A percentile compares a stretch with the other conserved stretches of the same genome.
Evolutionary conservation across 1,140 invertebrate genomes (phyloP).

Genomic region (Cherax quadricarinatus): DNA sequence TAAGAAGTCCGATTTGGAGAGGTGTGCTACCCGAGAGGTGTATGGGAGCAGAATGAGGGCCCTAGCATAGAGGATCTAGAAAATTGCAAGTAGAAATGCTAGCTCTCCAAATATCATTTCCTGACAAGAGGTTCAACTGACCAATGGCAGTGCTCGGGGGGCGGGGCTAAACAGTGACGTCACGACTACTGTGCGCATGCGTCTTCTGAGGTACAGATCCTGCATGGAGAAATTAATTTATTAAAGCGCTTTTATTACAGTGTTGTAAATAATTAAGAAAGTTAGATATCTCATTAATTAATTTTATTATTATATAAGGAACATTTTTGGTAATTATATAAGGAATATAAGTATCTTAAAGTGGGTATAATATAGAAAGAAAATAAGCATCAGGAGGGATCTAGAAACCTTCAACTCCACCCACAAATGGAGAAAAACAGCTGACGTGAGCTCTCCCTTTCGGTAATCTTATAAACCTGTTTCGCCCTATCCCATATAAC

Average conservation of each 20-base stretch:
- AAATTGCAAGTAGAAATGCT: slow-evolving; percentile 71
- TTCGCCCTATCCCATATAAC: neutral
- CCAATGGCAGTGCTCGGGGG: slow-evolving; percentile 50
- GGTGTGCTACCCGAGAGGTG: slow-evolving; percentile 46
- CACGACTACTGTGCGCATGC: slow-evolving; percentile 58
- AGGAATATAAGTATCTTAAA: neutral
- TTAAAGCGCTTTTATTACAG: slow-evolving; percentile 22
- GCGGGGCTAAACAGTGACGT: slow-evolving; percentile 64
- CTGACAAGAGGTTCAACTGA: slow-evolving; percentile 65
- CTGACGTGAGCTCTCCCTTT: slow-evolving; percentile 63
- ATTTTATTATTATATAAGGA: neutral
- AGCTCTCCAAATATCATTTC: slow-evolving; percentile 72
- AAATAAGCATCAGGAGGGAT: slow-evolving; percentile 28
- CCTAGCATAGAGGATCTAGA: slow-evolving; percentile 70
- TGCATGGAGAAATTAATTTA: too few relatives aligned
- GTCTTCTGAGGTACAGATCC: neutral
- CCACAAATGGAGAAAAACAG: slow-evolving; percentile 70
- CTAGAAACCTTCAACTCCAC: slow-evolving; percentile 61
- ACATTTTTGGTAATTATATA: neutral
- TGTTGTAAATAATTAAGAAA: neutral
- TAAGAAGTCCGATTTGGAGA: neutral
- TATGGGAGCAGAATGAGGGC: slow-evolving; percentile 65
- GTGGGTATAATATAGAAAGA: neutral
- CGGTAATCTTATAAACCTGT: neutral
- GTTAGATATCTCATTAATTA: neutral